phyloP scores from a whole-genome alignment of 92 coral and sea anemone species.

The Paragorgia papillata region DNA sequence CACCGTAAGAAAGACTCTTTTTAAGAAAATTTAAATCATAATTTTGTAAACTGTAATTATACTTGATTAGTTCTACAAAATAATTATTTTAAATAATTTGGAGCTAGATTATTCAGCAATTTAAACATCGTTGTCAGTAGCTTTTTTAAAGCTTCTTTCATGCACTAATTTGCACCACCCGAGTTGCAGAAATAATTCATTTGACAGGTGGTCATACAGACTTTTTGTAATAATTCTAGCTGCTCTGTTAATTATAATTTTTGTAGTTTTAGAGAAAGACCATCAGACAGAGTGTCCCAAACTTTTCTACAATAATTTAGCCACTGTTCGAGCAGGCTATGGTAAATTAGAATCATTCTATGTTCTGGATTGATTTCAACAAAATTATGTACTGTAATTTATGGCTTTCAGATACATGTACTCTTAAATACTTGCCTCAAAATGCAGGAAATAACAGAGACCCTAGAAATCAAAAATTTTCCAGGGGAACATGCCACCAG shows the following conservation, averaged over 20 bases:
- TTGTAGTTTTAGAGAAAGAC: not conserved
- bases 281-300: not conserved
- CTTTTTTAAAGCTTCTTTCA: not conserved
- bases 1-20: not conserved
- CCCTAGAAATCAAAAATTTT: too few species aligned
- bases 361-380: too few species aligned
- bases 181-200: not conserved
- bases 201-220: conserved; percentile 24
- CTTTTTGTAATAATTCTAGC: not conserved
- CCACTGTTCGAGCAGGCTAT: not conserved
- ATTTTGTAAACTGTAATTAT: not conserved
- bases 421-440: too few species aligned
- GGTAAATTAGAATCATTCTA: too few species aligned
- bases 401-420: too few species aligned
- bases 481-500: too few species aligned
- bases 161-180: not conserved
- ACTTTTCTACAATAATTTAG: not conserved
- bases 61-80: not conserved
- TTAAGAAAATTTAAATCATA: not conserved
- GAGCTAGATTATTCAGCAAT: not conserved
- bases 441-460: too few species aligned
- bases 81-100: not conserved
- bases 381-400: too few species aligned
- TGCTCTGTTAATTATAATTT: conserved; percentile 1
- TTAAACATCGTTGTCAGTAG: not conserved